Percentiles rank a stretch among this genome's conserved stretches.
These are phyloP conservation scores for Zaprionus camerounensis DNA, from an alignment of 1,140 invertebrate genomes.

Conservation along the genomic window DNA sequence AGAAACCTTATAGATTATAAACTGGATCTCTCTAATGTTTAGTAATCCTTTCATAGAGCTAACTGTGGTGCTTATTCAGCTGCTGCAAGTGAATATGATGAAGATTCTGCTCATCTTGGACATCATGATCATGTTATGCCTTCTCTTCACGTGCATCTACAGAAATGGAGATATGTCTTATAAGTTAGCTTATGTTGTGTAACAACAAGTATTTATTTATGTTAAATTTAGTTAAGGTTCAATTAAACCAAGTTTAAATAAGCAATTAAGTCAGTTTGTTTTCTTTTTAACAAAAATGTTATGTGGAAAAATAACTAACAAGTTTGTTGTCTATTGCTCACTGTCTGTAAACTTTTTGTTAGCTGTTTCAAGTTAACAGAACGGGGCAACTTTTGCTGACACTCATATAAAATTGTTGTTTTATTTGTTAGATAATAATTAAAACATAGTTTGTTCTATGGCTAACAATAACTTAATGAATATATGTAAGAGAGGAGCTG, in stretches of 20 bases:
- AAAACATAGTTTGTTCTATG: too few species aligned
- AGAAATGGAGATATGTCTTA: neutral
- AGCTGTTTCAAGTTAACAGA: neutral
- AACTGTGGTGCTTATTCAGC: conserved; percentile 41
- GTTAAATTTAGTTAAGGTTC: neutral
- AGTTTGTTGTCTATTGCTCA: too few species aligned
- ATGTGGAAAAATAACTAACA: too few species aligned
- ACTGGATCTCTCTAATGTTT: neutral
- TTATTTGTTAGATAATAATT: neutral
- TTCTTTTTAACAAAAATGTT: too few species aligned
- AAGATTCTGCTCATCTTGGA: conserved; percentile 58
- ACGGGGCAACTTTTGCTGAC: neutral
- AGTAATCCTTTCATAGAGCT: conserved; percentile 16
- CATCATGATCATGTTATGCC: conserved; percentile 37
- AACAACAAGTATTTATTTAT: neutral
- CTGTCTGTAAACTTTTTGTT: neutral
- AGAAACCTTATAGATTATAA: neutral
- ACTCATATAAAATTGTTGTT: neutral
- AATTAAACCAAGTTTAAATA: too few species aligned
- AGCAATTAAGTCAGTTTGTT: too few species aligned
- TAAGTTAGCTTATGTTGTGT: neutral
- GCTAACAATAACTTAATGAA: too few species aligned
- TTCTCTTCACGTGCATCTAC: conserved; percentile 6
- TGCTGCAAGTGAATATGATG: conserved; percentile 61
- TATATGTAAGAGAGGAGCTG: neutral